These are phyloP conservation scores for Hanleya hanleyi DNA, from an alignment of 2,888 invertebrate species.

Conservation along the genomic window DNA sequence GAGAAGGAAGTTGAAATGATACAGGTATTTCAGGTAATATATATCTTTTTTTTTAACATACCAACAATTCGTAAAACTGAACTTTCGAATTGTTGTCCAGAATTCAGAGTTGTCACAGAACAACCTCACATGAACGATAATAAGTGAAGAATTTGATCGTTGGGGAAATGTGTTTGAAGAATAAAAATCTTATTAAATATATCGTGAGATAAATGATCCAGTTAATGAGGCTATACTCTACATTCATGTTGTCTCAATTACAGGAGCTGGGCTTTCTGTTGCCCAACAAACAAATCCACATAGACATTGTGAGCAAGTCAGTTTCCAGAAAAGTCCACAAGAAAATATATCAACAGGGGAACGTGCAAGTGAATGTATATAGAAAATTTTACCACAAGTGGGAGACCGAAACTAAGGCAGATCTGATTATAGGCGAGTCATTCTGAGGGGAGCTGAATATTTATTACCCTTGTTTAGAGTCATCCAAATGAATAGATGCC, in stretches of 20 bases:
- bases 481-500: no score
- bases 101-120: no score
- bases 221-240: neutral
- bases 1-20: conserved; percentile 65
- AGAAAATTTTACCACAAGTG: neutral
- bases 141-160: no score
- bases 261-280: neutral
- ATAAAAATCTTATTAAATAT: neutral
- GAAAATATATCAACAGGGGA: neutral
- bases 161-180: no score
- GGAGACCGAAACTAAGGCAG: neutral
- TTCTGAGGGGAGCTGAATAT: no score
- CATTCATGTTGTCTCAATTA: neutral
- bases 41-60: no score
- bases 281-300: neutral
- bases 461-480: no score
- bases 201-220: neutral
- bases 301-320: neutral
- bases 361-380: neutral
- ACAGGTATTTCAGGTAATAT: conserved; percentile 51
- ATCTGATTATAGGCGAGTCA: neutral
- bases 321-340: neutral
- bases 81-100: no score
- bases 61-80: no score
- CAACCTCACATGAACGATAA: no score